Percentiles rank a stretch among this genome's conserved stretches.
phyloP scores from a whole-genome alignment of 2,113 vertebrate species.

The Fregetta grallaria region DNA sequence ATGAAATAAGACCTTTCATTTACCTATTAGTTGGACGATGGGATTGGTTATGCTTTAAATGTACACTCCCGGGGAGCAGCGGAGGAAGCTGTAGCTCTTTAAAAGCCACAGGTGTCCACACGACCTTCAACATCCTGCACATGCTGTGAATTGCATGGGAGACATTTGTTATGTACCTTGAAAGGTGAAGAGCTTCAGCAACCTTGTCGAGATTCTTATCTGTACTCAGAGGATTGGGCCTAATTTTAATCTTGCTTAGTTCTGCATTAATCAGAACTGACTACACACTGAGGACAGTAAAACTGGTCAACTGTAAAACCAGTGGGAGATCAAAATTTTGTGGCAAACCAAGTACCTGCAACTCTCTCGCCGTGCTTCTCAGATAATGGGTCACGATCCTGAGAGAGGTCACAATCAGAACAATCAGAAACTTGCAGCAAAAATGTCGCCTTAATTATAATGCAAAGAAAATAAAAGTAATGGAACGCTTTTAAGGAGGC shows the following conservation, averaged over 20 bases:
- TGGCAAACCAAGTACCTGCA: background rate
- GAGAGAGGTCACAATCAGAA: background rate
- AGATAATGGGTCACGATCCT: background rate
- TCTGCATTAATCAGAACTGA: constrained; percentile 22
- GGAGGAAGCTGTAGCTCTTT: background rate
- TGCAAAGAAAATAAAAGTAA: background rate
- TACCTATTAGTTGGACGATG: background rate
- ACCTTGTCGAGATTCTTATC: constrained; percentile 13
- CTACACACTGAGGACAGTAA: background rate
- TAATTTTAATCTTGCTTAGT: constrained; percentile 56
- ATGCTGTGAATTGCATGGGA: background rate
- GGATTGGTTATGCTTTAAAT: background rate
- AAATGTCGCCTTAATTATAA: background rate
- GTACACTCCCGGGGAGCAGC: rapidly evolving
- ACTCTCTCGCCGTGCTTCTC: background rate
- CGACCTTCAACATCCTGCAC: background rate
- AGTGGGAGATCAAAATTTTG: background rate
- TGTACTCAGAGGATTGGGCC: background rate
- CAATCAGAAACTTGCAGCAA: background rate
- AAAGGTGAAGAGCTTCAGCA: constrained; percentile 16
- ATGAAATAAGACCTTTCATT: background rate
- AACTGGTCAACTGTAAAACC: background rate
- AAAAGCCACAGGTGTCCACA: background rate
- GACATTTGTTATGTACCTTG: background rate
- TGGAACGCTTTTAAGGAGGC: background rate